Evolutionary conservation across 1,140 invertebrate genomes (phyloP).

Genomic region (Drosophila sulfurigaster): DNA sequence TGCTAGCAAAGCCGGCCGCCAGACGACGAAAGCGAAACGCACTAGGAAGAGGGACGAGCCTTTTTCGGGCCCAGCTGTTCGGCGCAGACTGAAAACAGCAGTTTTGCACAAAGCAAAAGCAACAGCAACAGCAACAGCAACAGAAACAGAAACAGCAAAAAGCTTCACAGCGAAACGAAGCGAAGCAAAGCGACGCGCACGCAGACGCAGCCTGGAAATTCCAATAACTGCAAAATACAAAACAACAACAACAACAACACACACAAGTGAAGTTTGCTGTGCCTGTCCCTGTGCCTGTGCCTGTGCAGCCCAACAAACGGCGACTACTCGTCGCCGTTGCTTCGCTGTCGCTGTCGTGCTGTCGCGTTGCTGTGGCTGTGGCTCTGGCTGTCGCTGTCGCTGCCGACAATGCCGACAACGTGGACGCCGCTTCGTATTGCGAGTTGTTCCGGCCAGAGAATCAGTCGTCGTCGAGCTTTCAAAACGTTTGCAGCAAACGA

Average conservation of each 20-base stretch:
- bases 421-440: conserved; percentile 69
- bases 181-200: conserved; percentile 16
- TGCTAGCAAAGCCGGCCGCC: conserved; percentile 15
- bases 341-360: conserved; percentile 18
- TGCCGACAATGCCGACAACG: conserved; percentile 17
- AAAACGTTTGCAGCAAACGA: conserved; percentile 82
- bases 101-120: not conserved
- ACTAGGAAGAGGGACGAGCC: conserved; percentile 51
- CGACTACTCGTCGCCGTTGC: conserved; percentile 48
- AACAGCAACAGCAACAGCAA: too few relatives aligned
- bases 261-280: conserved; percentile 53
- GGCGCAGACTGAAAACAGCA: conserved; percentile 22
- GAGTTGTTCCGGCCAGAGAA: conserved; percentile 64
- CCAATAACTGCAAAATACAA: conserved; percentile 42
- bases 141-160: conserved; percentile 28
- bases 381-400: conserved; percentile 3
- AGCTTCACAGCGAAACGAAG: conserved; percentile 21
- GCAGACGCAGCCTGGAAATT: conserved; percentile 54
- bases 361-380: conserved; percentile 7
- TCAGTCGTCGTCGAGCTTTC: conserved; percentile 85
- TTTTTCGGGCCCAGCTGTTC: conserved; percentile 56
- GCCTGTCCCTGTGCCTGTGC: too few relatives aligned
- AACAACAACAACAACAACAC: conserved; percentile 19
- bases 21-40: not conserved
- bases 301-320: conserved; percentile 47